phyloP scores from a whole-genome alignment of 2,888 invertebrate species.

The Plebejus argus region DNA sequence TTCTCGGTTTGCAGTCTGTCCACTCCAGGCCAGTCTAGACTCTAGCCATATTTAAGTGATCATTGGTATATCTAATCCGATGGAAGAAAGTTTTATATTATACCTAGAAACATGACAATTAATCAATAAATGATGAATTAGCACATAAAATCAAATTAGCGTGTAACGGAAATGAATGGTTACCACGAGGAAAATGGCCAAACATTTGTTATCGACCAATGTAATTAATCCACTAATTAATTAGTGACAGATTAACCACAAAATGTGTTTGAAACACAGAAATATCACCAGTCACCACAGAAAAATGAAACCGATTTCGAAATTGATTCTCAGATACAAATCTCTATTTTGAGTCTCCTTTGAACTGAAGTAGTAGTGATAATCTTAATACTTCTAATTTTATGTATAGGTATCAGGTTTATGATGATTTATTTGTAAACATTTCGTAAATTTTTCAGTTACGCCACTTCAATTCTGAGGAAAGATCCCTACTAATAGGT shows the following conservation, averaged over 20 bases:
- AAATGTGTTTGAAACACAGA: not conserved
- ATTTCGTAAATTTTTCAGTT: too few species aligned
- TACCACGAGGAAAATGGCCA: not conserved
- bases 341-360: not conserved
- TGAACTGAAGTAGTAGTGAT: too few species aligned
- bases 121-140: not conserved
- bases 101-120: not conserved
- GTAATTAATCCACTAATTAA: not conserved
- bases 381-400: too few species aligned
- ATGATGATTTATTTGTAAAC: too few species aligned
- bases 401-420: too few species aligned
- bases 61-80: not conserved
- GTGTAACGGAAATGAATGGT: not conserved
- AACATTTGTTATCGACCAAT: slow-evolving; percentile 1
- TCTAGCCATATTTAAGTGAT: too few species aligned
- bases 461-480: too few species aligned
- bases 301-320: too few species aligned
- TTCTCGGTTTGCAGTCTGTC: too few species aligned
- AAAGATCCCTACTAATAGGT: too few species aligned
- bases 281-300: not conserved
- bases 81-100: not conserved
- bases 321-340: not conserved
- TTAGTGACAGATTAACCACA: not conserved
- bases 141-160: slow-evolving; percentile 2
- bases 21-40: too few species aligned